Percentiles rank a stretch among this genome's conserved stretches.
phyloP scores from a whole-genome alignment of 2,888 invertebrate genomes.

The Rotaria socialis region DNA sequence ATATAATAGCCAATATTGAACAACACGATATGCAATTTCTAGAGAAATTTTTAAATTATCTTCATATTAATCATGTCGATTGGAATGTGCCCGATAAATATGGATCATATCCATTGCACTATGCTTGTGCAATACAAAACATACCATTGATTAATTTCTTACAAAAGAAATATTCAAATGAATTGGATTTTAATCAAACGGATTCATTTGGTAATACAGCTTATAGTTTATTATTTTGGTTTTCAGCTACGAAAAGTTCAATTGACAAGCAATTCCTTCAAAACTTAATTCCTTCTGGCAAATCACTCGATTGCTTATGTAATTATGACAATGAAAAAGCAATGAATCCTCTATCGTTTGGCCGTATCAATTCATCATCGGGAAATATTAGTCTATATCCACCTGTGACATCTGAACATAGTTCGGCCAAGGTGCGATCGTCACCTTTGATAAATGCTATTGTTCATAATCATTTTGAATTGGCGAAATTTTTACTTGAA shows the following conservation, averaged over 20 bases:
- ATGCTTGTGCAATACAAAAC: conserved; percentile 18
- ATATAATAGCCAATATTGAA: not conserved
- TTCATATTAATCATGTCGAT: not conserved
- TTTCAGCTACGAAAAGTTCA: not conserved
- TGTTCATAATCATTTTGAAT: conserved; percentile 13
- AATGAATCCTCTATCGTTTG: not conserved
- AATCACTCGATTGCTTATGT: not conserved
- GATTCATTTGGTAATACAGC: conserved; percentile 17
- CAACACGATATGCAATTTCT: not conserved
- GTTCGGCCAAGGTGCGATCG: not conserved
- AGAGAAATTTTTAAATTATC: not conserved
- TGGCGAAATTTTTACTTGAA: conserved; percentile 1
- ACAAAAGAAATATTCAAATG: not conserved
- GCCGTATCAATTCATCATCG: too few relatives aligned
- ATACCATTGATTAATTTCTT: not conserved
- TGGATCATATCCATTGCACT: not conserved
- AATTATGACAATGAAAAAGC: not conserved
- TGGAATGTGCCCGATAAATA: not conserved
- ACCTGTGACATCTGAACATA: not conserved
- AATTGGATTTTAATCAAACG: not conserved
- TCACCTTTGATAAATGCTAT: conserved; percentile 3
- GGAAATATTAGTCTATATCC: not conserved
- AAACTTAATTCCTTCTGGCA: not conserved
- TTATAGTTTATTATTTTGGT: not conserved
- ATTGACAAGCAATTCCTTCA: not conserved